These are phyloP conservation scores for Lacerta viridis DNA, from an alignment of 2,797 vertebrate species.

Conservation along the genomic window DNA sequence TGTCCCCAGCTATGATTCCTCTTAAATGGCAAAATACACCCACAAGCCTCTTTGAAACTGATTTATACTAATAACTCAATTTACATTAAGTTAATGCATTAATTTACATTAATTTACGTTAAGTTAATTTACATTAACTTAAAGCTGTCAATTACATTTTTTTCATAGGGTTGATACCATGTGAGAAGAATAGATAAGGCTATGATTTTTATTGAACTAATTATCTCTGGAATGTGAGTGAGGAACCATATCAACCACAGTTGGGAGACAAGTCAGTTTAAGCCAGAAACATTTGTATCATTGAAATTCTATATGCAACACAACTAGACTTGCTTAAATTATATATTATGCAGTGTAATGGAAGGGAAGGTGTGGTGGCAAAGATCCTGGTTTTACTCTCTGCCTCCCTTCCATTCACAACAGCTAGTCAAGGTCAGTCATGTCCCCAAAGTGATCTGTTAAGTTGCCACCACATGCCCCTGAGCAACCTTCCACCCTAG, in stretches of 20 bases:
- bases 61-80: neutral
- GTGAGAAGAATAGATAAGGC: neutral
- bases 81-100: neutral
- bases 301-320: constrained; percentile 11
- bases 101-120: neutral
- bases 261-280: constrained; percentile 8
- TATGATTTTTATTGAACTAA: neutral
- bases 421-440: no score
- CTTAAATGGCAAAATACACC: neutral
- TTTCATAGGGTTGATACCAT: neutral
- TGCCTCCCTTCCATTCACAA: no score
- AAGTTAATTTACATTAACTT: neutral
- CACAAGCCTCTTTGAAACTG: neutral
- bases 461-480: no score
- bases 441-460: no score
- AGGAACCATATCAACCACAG: constrained; percentile 4
- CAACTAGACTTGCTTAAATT: constrained; percentile 11
- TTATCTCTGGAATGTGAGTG: neutral
- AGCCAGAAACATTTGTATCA: constrained; percentile 37
- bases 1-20: neutral
- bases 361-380: no score
- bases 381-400: no score
- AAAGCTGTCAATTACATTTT: neutral
- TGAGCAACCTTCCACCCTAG: no score
- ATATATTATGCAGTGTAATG: neutral